Conservation (phyloP, 2,888 invertebrate genomes). For the Hedychridium roseum region DNA sequence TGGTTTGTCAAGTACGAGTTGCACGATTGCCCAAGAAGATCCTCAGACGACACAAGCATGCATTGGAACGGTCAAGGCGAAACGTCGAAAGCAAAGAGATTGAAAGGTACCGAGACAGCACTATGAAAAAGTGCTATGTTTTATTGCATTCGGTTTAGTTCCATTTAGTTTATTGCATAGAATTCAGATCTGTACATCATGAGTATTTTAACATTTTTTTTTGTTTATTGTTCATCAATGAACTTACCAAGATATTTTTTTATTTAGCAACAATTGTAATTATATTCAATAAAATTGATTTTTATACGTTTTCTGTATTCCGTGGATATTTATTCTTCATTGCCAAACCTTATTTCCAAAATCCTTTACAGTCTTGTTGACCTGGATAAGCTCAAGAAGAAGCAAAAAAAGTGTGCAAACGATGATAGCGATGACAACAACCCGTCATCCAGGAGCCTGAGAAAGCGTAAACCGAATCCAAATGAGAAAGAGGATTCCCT, state of each 20-base stretch:
- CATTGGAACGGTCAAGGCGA: slow-evolving; percentile 48
- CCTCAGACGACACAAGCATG: slow-evolving; percentile 39
- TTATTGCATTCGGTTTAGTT: no score
- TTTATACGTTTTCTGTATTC: background rate
- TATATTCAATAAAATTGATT: background rate
- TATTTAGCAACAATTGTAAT: background rate
- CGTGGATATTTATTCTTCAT: background rate
- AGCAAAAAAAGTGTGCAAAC: slow-evolving; percentile 21
- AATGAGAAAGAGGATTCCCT: slow-evolving; percentile 42
- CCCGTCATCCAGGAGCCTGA: slow-evolving; percentile 4
- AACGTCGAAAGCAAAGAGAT: slow-evolving; percentile 48
- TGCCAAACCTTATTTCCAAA: slow-evolving; percentile 9
- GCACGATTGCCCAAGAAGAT: slow-evolving; percentile 37
- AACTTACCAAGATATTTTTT: background rate
- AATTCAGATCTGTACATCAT: background rate
- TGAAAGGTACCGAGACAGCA: slow-evolving; percentile 47
- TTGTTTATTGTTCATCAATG: background rate
- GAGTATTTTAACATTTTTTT: slow-evolving; percentile 2
- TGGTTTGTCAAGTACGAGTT: slow-evolving; percentile 39
- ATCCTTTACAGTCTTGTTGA: slow-evolving; percentile 22
- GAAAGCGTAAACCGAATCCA: background rate
- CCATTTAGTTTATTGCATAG: no score
- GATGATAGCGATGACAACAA: slow-evolving; percentile 16
- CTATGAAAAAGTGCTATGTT: slow-evolving; percentile 6
- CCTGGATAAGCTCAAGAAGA: slow-evolving; percentile 39